These are phyloP conservation scores for Pentamera pediparva DNA, from an alignment of 53 echinoderm and acorn worm species.

Conservation along the genomic window DNA sequence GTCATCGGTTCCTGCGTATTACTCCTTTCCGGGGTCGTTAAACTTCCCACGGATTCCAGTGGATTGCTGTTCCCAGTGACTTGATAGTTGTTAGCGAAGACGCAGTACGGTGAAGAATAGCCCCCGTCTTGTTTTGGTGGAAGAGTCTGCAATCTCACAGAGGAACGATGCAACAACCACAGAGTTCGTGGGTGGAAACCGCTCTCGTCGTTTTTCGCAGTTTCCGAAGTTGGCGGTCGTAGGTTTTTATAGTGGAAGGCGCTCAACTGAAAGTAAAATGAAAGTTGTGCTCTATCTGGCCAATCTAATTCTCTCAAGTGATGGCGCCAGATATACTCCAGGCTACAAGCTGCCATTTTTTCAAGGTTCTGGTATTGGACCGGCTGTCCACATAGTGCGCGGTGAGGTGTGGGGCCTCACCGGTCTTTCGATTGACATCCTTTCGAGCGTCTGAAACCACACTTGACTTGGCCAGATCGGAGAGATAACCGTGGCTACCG, in stretches of 20 bases:
- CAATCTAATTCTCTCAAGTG: background rate
- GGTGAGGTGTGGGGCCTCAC: background rate
- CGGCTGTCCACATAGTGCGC: background rate
- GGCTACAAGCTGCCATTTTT: background rate
- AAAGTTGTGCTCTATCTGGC: constrained; percentile 11
- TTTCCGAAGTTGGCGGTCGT: background rate
- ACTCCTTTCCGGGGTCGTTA: constrained; percentile 11
- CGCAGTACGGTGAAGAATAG: constrained; percentile 12
- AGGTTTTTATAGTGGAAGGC: constrained; percentile 7
- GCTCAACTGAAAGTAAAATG: background rate
- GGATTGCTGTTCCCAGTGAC: background rate
- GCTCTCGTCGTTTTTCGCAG: background rate
- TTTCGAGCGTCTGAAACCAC: background rate
- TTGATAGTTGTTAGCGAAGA: background rate
- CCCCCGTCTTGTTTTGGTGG: constrained; percentile 7
- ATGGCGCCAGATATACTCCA: background rate
- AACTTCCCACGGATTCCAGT: background rate
- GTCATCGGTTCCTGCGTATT: too few relatives aligned
- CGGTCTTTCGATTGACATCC: background rate
- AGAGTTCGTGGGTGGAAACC: background rate
- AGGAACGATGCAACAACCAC: constrained; percentile 12
- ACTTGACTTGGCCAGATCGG: background rate
- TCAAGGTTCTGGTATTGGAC: background rate
- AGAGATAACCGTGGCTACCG: background rate
- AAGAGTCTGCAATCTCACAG: constrained; percentile 16